Evolutionary conservation across 1,140 invertebrate species (phyloP).

Genomic region (Sycophaga agraensis): DNA sequence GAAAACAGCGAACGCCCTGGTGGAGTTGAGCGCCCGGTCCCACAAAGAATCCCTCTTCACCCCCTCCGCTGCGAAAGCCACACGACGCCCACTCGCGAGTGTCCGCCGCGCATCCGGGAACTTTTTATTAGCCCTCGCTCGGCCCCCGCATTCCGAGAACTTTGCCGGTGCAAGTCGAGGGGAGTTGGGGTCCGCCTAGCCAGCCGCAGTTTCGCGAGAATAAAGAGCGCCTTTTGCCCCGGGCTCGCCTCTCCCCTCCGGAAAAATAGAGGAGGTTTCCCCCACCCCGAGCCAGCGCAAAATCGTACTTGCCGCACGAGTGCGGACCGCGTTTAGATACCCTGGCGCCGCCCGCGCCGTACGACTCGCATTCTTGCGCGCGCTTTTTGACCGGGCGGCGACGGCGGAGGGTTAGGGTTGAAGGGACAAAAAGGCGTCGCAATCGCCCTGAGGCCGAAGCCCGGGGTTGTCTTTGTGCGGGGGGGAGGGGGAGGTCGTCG

Average conservation of each 20-base stretch:
- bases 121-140: not conserved
- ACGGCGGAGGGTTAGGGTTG: not conserved
- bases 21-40: too few relatives aligned
- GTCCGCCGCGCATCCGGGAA: not conserved
- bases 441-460: not conserved
- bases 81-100: too few relatives aligned
- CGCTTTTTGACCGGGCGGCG: not conserved
- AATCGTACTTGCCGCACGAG: conserved; percentile 19
- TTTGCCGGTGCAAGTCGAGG: not conserved
- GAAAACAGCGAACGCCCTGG: too few relatives aligned
- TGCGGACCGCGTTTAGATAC: not conserved
- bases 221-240: not conserved
- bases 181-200: not conserved
- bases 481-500: too few relatives aligned
- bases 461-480: not conserved
- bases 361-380: too few relatives aligned
- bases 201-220: not conserved
- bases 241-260: too few relatives aligned
- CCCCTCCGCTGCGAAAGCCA: too few relatives aligned
- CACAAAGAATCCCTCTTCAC: too few relatives aligned
- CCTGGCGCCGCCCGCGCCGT: too few relatives aligned
- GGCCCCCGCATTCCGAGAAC: not conserved
- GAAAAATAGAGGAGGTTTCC: conserved; percentile 7
- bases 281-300: too few relatives aligned
- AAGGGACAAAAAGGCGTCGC: too few relatives aligned